Evolutionary conservation across 1,140 invertebrate species (phyloP).

Genomic region (Nephotettix cincticeps): DNA sequence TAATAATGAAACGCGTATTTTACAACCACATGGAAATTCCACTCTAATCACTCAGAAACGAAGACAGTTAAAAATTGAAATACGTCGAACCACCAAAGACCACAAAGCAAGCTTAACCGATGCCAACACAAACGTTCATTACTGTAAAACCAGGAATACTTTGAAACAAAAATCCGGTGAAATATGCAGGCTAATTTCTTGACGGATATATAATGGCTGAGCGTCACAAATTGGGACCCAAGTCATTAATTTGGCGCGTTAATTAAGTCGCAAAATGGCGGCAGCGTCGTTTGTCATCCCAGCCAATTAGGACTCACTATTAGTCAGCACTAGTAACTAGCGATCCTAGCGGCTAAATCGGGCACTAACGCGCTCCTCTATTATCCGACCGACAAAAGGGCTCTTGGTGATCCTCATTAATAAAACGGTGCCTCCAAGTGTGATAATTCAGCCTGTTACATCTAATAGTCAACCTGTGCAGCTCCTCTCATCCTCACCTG

Average conservation of each 20-base stretch:
- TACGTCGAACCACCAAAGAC: too few relatives aligned
- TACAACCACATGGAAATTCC: too few relatives aligned
- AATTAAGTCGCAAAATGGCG: conserved; percentile 20
- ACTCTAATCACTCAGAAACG: too few relatives aligned
- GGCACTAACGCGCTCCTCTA: conserved; percentile 1
- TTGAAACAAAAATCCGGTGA: too few relatives aligned
- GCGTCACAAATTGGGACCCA: conserved; percentile 15
- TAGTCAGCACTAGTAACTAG: conserved; percentile 13
- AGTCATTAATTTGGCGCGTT: conserved; percentile 18
- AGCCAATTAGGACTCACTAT: conserved; percentile 10
- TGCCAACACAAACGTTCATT: too few relatives aligned
- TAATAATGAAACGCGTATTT: too few relatives aligned
- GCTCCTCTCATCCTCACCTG: too few relatives aligned
- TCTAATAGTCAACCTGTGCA: too few relatives aligned
- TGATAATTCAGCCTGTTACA: background rate
- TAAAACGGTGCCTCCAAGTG: background rate
- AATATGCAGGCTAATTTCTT: background rate
- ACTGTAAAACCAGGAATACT: too few relatives aligned
- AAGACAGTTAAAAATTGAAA: too few relatives aligned
- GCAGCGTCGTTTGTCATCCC: conserved; percentile 12
- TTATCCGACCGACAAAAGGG: conserved; percentile 1
- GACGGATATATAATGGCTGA: background rate
- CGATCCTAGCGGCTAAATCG: conserved; percentile 3
- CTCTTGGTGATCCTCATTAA: conserved; percentile 3
- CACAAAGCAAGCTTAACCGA: too few relatives aligned